Percentiles rank a stretch among this genome's conserved stretches.
Evolutionary conservation across 2,797 vertebrate species (phyloP).

Genomic region (Selene dorsalis): DNA sequence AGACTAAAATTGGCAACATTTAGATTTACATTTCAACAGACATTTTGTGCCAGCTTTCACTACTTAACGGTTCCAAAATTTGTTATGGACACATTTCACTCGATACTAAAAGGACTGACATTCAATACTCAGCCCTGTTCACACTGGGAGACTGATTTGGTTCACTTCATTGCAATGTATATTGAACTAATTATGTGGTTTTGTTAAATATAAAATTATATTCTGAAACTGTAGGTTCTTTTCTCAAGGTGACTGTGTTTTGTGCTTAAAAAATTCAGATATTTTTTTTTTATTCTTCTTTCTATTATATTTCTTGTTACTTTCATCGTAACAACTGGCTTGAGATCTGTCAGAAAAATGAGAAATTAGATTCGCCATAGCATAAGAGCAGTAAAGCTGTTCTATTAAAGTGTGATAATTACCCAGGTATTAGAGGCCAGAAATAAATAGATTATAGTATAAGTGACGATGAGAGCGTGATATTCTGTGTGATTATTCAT

Average conservation of each 20-base stretch:
- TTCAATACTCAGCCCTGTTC: neutral
- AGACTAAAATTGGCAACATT: neutral
- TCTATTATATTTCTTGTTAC: neutral
- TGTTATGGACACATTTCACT: neutral
- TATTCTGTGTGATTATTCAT: slow-evolving; percentile 42
- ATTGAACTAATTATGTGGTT: neutral
- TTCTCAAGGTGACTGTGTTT: neutral
- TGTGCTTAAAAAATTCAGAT: neutral
- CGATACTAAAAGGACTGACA: neutral
- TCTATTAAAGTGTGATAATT: slow-evolving; percentile 36
- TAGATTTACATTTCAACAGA: slow-evolving; percentile 21
- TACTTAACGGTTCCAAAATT: neutral
- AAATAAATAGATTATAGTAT: slow-evolving; percentile 36
- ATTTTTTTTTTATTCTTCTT: neutral
- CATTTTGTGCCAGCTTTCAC: slow-evolving; percentile 1
- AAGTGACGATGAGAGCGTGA: slow-evolving; percentile 47
- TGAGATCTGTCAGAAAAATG: slow-evolving; percentile 8
- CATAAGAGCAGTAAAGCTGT: slow-evolving; percentile 16
- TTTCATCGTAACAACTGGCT: neutral
- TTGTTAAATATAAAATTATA: neutral
- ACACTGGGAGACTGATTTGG: neutral
- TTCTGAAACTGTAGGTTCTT: neutral
- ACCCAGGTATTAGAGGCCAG: slow-evolving; percentile 13
- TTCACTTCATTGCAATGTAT: neutral
- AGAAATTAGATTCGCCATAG: slow-evolving; percentile 6